A percentile compares a stretch with the other conserved stretches of the same genome.
Evolutionary conservation across 2,113 vertebrate genomes (phyloP).

Genomic region (Capra hircus): DNA sequence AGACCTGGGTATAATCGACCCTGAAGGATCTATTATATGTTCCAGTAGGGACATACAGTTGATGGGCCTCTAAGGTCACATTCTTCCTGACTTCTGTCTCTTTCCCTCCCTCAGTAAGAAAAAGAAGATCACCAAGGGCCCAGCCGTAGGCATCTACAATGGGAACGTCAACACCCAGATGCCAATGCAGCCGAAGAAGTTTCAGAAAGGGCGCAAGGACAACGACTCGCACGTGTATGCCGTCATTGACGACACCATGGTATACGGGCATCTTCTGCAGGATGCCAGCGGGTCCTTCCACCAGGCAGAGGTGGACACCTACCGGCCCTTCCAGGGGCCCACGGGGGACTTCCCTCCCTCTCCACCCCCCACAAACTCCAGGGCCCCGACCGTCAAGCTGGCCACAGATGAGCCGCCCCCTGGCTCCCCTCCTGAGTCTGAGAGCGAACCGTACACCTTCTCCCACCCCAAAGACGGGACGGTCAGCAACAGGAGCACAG

Average conservation of each 20-base stretch:
- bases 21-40: neutral
- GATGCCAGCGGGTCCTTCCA: conserved; percentile 57
- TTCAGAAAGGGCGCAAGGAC: conserved; percentile 81
- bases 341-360: conserved; percentile 81
- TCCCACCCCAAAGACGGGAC: conserved; percentile 73
- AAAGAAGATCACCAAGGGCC: conserved; percentile 77
- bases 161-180: conserved; percentile 83
- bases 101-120: conserved; percentile 75
- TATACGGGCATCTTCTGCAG: conserved; percentile 87
- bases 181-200: conserved; percentile 75
- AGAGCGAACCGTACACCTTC: conserved; percentile 88
- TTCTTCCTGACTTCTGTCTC: neutral
- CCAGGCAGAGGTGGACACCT: conserved; percentile 77
- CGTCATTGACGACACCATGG: conserved; percentile 89
- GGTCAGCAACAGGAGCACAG: conserved; percentile 59
- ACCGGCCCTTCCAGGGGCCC: conserved; percentile 82
- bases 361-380: conserved; percentile 79
- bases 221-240: conserved; percentile 92
- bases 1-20: neutral
- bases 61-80: accelerated
- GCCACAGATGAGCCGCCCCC: conserved; percentile 1
- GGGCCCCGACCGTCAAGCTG: conserved; percentile 59
- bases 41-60: accelerated
- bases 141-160: conserved; percentile 86
- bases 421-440: conserved; percentile 70